Base-by-base conservation (phyloP, 2,888 invertebrate species). In the Chaitophorus viminalis region DNA sequence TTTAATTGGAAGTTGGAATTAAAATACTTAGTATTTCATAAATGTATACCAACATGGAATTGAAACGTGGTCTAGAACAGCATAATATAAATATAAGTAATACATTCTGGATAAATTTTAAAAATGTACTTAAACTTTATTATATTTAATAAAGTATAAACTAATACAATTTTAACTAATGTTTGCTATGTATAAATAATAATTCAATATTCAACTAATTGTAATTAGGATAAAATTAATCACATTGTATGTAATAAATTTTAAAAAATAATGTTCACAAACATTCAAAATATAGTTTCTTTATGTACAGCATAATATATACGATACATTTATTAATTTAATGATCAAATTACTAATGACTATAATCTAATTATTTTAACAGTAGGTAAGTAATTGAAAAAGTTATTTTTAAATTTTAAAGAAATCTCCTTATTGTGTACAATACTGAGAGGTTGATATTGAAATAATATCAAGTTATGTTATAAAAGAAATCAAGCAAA, bases 1-100 rank as follows among this genome's bases (percentile, higher is more conserved):
- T 33, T 84, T 76, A 76, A 76, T 84, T 76, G 76, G 46, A 84
- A 84, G 46, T 76, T 33, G 14, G 65, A 83, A 54, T 33, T 82
- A 78, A 82, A 82, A 33, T 70, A 46, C 52, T 82, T 79, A 29
- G 68, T 70, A 70, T 70, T 70, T 70, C 31, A 70, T 17, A 70
- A 70, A 70, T 70, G 29, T 70, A 70, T 8, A 39, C 14, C 70
- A 29, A 68, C 68, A 1, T 68, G 21, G 60, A 60, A 25, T 60
- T 60, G 21, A 25, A 60, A 60, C 21, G 21, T 60, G 21, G 60
- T 60, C 60, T 21, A 52, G 52, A 52, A 52, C 52, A 17, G 18
- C 21, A 60, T 25, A 21, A 60, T 3, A 60, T 25, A 60, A 25
- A 60, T 2, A 1, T 54, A 18, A 54, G n/a, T n/a, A 60, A 39